Conservation (phyloP, 2,797 vertebrate genomes). For the Myioborus melanocephalus region DNA sequence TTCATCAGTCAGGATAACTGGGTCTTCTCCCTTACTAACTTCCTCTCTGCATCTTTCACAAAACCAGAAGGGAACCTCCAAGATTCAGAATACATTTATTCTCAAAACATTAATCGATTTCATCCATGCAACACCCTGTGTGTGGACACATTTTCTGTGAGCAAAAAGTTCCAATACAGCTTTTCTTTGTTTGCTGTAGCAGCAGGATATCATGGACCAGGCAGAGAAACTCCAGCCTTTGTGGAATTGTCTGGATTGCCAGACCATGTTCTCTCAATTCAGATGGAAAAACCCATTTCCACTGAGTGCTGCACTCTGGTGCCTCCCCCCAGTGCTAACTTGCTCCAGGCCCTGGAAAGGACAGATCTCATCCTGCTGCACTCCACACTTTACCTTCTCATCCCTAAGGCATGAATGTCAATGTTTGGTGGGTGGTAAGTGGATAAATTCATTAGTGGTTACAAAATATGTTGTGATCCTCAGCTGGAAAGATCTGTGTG, state of each 20-base stretch:
- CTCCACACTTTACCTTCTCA: neutral
- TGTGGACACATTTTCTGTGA: neutral
- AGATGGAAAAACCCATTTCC: neutral
- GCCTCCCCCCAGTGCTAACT: neutral
- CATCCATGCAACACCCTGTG: neutral
- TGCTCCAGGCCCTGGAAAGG: neutral
- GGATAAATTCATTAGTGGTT: conserved; percentile 19
- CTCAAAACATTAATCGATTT: neutral
- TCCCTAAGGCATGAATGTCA: neutral
- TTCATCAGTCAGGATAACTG: neutral
- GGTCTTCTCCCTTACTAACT: neutral
- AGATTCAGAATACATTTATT: neutral
- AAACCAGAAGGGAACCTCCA: neutral
- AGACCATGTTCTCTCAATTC: neutral
- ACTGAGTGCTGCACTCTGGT: neutral
- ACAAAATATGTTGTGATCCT: conserved; percentile 2
- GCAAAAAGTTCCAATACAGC: neutral
- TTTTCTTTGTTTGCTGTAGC: neutral
- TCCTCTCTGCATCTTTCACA: neutral
- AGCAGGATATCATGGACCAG: neutral
- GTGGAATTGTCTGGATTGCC: neutral
- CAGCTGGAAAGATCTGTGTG: neutral
- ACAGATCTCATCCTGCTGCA: neutral
- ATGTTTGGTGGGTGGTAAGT: neutral
- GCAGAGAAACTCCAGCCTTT: neutral